Evolutionary conservation across 2,113 vertebrate species (phyloP).

Genomic region (Mobula hypostoma): DNA sequence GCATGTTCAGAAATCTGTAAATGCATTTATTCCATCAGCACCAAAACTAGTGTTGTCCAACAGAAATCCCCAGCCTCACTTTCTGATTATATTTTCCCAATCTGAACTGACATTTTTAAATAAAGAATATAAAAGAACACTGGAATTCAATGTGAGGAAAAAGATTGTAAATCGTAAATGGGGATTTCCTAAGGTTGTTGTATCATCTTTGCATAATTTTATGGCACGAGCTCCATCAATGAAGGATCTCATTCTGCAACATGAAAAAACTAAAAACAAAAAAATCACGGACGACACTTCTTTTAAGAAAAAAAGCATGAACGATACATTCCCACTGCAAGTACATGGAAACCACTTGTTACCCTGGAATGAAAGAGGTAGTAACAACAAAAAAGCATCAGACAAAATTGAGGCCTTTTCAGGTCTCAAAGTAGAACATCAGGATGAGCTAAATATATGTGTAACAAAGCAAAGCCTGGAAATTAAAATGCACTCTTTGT

Average conservation of each 20-base stretch:
- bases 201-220: conserved; percentile 18
- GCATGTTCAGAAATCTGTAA: not conserved
- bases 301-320: not conserved
- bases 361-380: not conserved
- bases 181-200: not conserved
- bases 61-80: not conserved
- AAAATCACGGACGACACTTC: too few relatives aligned
- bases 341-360: not conserved
- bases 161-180: conserved; percentile 18
- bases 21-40: conserved; percentile 17
- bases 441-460: not conserved
- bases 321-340: not conserved
- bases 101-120: not conserved
- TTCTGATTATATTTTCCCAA: not conserved
- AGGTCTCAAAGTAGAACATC: not conserved
- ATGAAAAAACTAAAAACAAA: not conserved
- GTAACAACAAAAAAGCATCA: not conserved
- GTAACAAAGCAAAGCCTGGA: conserved; percentile 31
- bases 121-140: not conserved
- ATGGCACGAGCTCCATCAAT: not conserved
- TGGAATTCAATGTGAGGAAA: not conserved
- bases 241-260: not conserved
- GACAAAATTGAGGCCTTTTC: not conserved
- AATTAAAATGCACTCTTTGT: conserved; percentile 17
- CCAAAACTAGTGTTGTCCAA: not conserved